A percentile compares a stretch with the other conserved stretches of the same genome.
phyloP scores from a whole-genome alignment of 2,113 vertebrate species.

The Ceyx melanurus region DNA sequence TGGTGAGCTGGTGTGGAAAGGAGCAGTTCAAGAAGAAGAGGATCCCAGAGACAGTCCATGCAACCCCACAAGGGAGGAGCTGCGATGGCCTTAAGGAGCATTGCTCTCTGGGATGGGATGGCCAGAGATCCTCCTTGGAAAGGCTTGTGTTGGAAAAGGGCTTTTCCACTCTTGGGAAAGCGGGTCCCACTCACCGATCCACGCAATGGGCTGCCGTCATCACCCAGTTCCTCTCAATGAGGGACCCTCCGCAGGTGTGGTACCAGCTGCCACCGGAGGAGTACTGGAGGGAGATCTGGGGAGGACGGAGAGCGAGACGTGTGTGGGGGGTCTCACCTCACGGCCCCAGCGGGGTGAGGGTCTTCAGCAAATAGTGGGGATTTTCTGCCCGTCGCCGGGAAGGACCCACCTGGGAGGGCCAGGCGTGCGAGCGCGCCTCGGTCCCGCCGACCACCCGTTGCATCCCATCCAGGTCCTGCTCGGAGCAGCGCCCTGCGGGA shows the following conservation, averaged over 20 bases:
- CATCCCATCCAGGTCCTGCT: conserved; percentile 50
- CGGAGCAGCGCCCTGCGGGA: conserved; percentile 75
- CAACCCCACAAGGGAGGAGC: fast-evolving
- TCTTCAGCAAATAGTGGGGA: fast-evolving
- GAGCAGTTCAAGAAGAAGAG: fast-evolving
- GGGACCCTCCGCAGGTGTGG: conserved; percentile 88
- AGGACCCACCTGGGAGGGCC: conserved; percentile 88
- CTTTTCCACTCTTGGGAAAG: fast-evolving
- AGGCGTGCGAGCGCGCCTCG: conserved; percentile 75
- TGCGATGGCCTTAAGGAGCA: fast-evolving
- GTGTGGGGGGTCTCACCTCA: fast-evolving
- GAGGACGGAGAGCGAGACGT: fast-evolving
- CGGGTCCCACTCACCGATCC: conserved; percentile 43
- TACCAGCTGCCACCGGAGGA: conserved; percentile 61
- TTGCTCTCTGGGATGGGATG: fast-evolving
- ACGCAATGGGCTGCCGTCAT: conserved; percentile 90
- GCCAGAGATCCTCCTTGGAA: fast-evolving
- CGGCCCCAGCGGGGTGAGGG: fast-evolving
- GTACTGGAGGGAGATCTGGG: conserved; percentile 85
- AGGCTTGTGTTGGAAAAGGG: neutral
- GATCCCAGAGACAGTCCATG: fast-evolving
- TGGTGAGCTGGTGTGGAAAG: fast-evolving
- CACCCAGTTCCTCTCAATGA: conserved; percentile 82
- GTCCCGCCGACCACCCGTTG: conserved; percentile 86
- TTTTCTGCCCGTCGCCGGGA: fast-evolving